phyloP scores from a whole-genome alignment of 2,888 invertebrate genomes.

The Drosophila ustulata region DNA sequence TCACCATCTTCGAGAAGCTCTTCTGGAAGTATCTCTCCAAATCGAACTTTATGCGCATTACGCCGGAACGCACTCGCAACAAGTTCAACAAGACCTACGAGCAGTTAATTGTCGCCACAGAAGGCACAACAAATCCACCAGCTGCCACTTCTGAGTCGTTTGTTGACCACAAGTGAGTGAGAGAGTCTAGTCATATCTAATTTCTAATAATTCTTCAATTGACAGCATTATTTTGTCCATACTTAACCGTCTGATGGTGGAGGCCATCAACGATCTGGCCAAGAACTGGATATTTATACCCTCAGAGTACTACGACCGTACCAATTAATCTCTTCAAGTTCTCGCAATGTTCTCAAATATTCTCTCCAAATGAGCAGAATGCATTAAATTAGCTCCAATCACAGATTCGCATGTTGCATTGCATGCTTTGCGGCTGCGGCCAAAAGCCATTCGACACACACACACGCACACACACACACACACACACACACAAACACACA shows the following conservation, averaged over 20 bases:
- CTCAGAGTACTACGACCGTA: slow-evolving; percentile 63
- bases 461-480: slow-evolving; percentile 10
- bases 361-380: slow-evolving; percentile 1
- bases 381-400: slow-evolving; percentile 20
- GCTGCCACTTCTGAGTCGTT: neutral
- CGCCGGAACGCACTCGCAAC: slow-evolving; percentile 45
- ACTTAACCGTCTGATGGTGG: slow-evolving; percentile 71
- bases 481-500: neutral
- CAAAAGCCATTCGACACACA: neutral
- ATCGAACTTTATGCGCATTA: slow-evolving; percentile 75
- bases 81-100: slow-evolving; percentile 62
- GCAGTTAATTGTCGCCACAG: slow-evolving; percentile 47
- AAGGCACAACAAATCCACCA: neutral
- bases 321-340: slow-evolving; percentile 13
- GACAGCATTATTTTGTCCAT: slow-evolving; percentile 65
- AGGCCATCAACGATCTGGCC: slow-evolving; percentile 72
- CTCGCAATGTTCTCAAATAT: slow-evolving; percentile 4
- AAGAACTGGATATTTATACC: slow-evolving; percentile 81
- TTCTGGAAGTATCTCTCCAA: slow-evolving; percentile 81
- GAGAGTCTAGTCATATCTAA: neutral
- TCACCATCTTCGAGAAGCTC: slow-evolving; percentile 80
- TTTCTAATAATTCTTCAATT: neutral
- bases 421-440: slow-evolving; percentile 21
- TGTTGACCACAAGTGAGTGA: slow-evolving; percentile 65
- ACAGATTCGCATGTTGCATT: slow-evolving; percentile 21